Evolutionary conservation across 2,888 invertebrate species (phyloP).

Genomic region (Leptopilina syphax): DNA sequence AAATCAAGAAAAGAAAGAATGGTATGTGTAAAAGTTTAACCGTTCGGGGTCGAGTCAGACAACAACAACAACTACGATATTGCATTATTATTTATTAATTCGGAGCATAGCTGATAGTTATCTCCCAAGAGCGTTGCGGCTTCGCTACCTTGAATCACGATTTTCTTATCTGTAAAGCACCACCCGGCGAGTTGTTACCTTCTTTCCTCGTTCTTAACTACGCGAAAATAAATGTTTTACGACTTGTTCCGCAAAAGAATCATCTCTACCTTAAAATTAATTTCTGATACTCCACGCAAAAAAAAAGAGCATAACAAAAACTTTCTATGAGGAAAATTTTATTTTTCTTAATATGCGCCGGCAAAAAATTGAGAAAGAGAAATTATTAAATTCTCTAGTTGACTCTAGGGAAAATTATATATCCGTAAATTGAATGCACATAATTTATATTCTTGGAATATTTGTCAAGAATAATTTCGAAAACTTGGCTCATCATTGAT

Average conservation of each 20-base stretch:
- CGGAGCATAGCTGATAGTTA: constrained; percentile 73
- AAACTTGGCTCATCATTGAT: constrained; percentile 28
- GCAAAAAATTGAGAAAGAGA: neutral
- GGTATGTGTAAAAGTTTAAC: constrained; percentile 32
- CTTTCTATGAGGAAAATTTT: no score
- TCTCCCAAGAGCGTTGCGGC: constrained; percentile 67
- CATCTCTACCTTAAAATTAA: neutral
- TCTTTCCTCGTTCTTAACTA: constrained; percentile 48
- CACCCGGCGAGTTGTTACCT: constrained; percentile 54
- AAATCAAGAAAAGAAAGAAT: no score
- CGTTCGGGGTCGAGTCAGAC: constrained; percentile 50
- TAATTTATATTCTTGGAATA: constrained; percentile 35
- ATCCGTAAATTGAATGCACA: constrained; percentile 1
- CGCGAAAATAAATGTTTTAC: constrained; percentile 32
- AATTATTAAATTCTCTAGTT: no score
- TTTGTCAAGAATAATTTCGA: constrained; percentile 7
- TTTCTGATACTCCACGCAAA: neutral
- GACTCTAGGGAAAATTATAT: neutral
- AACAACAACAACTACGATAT: constrained; percentile 65
- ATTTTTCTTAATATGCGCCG: no score
- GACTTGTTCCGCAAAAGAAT: neutral
- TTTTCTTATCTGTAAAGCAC: constrained; percentile 71
- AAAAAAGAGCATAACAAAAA: no score
- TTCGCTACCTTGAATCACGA: constrained; percentile 71
- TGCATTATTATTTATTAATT: constrained; percentile 76